Base-by-base conservation (phyloP, 2,797 vertebrate genomes). In the Fratercula arctica region DNA sequence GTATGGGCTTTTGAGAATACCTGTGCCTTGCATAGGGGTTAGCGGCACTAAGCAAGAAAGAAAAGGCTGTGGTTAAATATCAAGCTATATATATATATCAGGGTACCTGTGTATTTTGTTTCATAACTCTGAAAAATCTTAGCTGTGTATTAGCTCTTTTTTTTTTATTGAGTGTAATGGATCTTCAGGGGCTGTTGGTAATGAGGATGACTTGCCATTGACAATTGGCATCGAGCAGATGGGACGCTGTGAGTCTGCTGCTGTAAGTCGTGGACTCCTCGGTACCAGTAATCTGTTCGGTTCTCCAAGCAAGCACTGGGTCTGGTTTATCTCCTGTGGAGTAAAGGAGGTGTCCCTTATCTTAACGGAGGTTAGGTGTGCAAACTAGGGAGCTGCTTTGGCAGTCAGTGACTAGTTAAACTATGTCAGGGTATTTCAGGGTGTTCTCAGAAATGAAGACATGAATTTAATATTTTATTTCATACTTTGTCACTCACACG, bases 61-160 rank as follows among this genome's bases (percentile, higher is more conserved):
- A 19, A 46, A n/a, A 73, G 69, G 19, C 4, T 17, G 25, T 18
- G 89, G 26, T 48, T 84, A 53, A 51, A 1, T 33, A 35, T 10
- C 39, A 73, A 53, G 43, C 14, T 50, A 0, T 14, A 8, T 4
- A 8, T 4, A 7, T 3, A 0, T 33, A 18, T 25, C 31, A 14
- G 75, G 29, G 43, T 21, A 16, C 48, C 51, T 35, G 67, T 18
- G 4, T 17, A 0, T 66, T 69, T 41, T 26, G 10, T 41, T n/a
- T 60, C 3, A 0, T 39, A 73, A 48, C 35, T 37, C 45, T 29
- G 51, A 35, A 61, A 4, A 4, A n/a, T 41, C 31, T 13, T 41
- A 45, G 45, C 64, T n/a, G 21, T 13, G 39, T 4, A 12, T 54
- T 12, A 45, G 74, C 51, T 83, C 63, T 72, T 25, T 48, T 48